Conservation (phyloP, 2,888 invertebrate genomes). For the Brachypalpus laphriformis region DNA sequence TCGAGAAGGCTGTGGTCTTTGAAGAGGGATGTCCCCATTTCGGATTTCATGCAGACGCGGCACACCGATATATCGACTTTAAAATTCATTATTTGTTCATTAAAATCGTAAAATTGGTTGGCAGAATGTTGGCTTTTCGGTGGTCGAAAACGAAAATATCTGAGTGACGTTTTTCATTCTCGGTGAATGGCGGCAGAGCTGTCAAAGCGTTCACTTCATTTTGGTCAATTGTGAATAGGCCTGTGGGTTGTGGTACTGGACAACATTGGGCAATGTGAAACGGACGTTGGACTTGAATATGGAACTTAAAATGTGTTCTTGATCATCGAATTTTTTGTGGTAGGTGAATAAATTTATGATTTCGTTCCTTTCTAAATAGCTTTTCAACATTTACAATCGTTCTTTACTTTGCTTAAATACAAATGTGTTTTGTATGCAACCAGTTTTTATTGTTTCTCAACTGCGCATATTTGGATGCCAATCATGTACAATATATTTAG, state of each 20-base stretch:
- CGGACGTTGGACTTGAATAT: neutral
- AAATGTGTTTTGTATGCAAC: too few relatives aligned
- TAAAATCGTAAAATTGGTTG: neutral
- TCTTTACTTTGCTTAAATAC: too few relatives aligned
- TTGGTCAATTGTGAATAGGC: constrained; percentile 5
- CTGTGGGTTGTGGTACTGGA: neutral
- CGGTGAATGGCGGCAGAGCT: neutral
- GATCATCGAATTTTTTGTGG: too few relatives aligned
- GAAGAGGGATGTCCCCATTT: constrained; percentile 75
- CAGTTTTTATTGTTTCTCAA: too few relatives aligned
- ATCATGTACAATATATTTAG: too few relatives aligned
- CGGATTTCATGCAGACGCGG: constrained; percentile 78
- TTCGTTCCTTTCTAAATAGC: too few relatives aligned
- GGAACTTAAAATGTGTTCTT: too few relatives aligned
- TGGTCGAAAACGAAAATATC: neutral
- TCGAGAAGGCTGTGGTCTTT: constrained; percentile 74
- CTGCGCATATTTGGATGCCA: too few relatives aligned
- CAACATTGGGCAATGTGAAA: neutral
- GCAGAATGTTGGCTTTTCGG: neutral
- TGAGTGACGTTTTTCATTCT: constrained; percentile 27
- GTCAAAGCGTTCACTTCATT: constrained; percentile 7
- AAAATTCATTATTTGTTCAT: constrained; percentile 76
- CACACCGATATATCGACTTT: constrained; percentile 79
- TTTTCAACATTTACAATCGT: too few relatives aligned
- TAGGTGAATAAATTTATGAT: too few relatives aligned